Conservation (phyloP, 2,888 invertebrate species). For the Cephalotes varians region DNA sequence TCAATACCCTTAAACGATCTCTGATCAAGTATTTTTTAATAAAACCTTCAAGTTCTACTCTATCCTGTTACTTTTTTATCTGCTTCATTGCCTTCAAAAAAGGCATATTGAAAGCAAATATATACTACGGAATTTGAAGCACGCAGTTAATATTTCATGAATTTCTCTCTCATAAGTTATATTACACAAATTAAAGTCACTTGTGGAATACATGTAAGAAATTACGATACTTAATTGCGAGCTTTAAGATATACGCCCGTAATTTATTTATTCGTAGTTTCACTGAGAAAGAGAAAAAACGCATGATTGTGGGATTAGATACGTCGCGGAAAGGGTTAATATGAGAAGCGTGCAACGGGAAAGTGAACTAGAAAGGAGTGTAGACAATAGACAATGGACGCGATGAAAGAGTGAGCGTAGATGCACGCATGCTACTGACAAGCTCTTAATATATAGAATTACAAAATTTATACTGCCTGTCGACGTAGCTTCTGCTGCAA, state of each 20-base stretch:
- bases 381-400: constrained; percentile 44
- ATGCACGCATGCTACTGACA: constrained; percentile 17
- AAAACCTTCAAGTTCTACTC: neutral
- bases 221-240: constrained; percentile 7
- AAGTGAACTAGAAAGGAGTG: constrained; percentile 49
- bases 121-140: neutral
- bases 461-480: constrained; percentile 11
- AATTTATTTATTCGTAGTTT: constrained; percentile 24
- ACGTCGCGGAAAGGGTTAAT: constrained; percentile 33
- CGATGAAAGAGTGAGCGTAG: constrained; percentile 36
- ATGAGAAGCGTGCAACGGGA: constrained; percentile 33
- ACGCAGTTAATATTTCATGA: constrained; percentile 10
- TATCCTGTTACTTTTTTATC: neutral
- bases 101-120: neutral
- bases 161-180: neutral
- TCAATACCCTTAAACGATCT: neutral
- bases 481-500: neutral
- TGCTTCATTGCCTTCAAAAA: neutral
- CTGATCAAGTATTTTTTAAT: neutral
- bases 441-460: constrained; percentile 37
- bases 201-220: neutral
- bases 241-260: neutral
- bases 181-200: constrained; percentile 12
- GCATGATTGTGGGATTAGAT: neutral
- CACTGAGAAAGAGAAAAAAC: constrained; percentile 16